phyloP scores from a whole-genome alignment of 2,888 invertebrate species.

The Sarcophaga variegata region DNA sequence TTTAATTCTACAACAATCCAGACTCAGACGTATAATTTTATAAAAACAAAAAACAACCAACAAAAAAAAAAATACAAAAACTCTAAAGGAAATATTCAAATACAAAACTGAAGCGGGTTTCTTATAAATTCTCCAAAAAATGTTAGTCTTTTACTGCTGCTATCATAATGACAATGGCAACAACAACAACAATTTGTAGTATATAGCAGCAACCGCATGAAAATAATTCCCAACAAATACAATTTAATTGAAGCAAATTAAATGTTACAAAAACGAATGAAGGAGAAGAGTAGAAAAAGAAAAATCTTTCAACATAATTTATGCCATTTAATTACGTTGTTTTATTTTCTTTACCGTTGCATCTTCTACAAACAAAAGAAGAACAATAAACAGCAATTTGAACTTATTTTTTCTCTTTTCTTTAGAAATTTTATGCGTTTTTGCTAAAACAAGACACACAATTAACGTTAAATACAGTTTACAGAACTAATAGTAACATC shows the following conservation, averaged over 20 bases:
- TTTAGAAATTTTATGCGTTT: slow-evolving; percentile 27
- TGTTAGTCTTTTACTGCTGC: slow-evolving; percentile 28
- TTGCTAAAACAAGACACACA: slow-evolving; percentile 7
- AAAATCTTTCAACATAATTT: slow-evolving; percentile 7
- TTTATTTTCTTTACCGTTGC: slow-evolving; percentile 2
- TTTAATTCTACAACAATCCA: background rate
- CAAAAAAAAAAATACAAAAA: background rate
- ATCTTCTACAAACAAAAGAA: background rate
- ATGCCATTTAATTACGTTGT: too few relatives aligned
- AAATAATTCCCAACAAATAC: slow-evolving; percentile 27
- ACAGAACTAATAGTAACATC: background rate
- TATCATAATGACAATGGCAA: background rate
- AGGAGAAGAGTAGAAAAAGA: background rate
- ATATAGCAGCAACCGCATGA: background rate
- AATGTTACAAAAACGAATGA: slow-evolving; percentile 11
- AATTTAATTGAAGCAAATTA: slow-evolving; percentile 51
- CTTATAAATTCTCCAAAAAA: slow-evolving; percentile 27
- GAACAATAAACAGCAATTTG: background rate
- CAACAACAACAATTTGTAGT: background rate
- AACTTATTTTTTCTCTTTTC: background rate
- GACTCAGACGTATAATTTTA: background rate
- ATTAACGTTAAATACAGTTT: slow-evolving; percentile 15
- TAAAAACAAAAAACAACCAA: background rate
- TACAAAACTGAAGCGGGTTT: background rate
- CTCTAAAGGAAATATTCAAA: background rate